Conservation (phyloP, 2,888 invertebrate genomes). For the Hirtodrosophila cameraria region DNA sequence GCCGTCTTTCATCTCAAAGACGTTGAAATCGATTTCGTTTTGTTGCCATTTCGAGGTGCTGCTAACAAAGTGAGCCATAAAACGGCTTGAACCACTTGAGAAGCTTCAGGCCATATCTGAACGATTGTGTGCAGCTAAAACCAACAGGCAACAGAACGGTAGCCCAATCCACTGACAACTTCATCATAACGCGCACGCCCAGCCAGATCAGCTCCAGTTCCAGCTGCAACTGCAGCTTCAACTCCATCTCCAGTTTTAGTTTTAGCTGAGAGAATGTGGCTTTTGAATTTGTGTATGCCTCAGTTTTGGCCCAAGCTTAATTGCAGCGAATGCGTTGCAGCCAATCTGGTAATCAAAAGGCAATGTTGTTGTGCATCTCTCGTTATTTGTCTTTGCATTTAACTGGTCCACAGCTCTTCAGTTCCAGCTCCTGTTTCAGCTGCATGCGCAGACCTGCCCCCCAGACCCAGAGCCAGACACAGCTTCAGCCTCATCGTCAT, state of each 20-base stretch:
- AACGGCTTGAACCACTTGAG: slow-evolving; percentile 11
- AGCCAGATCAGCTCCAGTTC: slow-evolving; percentile 4
- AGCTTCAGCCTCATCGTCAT: slow-evolving; percentile 12
- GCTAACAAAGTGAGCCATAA: slow-evolving; percentile 44
- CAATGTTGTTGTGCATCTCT: slow-evolving; percentile 48
- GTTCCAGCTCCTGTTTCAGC: slow-evolving; percentile 28
- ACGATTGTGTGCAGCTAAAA: slow-evolving; percentile 47
- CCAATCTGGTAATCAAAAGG: slow-evolving; percentile 67
- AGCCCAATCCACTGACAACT: slow-evolving; percentile 71
- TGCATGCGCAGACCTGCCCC: not conserved
- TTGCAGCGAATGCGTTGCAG: slow-evolving; percentile 48
- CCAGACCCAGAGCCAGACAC: slow-evolving; percentile 2
- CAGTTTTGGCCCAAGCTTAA: slow-evolving; percentile 38
- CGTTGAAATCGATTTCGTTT: slow-evolving; percentile 23
- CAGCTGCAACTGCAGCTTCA: not conserved
- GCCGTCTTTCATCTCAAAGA: slow-evolving; percentile 11
- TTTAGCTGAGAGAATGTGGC: not conserved
- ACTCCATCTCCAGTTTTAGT: not conserved
- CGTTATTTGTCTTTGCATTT: slow-evolving; percentile 72
- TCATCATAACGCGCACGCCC: slow-evolving; percentile 69
- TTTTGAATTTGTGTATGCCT: not conserved
- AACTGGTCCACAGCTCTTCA: slow-evolving; percentile 49
- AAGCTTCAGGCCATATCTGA: slow-evolving; percentile 10
- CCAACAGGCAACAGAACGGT: slow-evolving; percentile 60
- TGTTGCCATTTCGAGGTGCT: slow-evolving; percentile 15